These are phyloP conservation scores for Myotis planiceps DNA, from an alignment of 2,797 vertebrate species.

Conservation along the genomic window DNA sequence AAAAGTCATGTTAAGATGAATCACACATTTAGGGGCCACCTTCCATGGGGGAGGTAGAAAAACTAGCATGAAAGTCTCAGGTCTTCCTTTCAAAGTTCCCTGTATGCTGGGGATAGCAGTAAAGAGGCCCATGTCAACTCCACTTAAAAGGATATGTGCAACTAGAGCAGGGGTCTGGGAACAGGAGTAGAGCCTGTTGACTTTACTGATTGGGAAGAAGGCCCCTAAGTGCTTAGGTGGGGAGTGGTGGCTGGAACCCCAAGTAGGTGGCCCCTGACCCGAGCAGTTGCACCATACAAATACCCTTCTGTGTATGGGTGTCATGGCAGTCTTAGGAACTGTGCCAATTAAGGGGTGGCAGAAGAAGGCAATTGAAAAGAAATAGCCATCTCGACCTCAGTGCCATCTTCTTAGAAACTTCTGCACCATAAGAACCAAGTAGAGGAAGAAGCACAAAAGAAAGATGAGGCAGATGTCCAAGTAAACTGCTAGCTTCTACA, in stretches of 20 bases:
- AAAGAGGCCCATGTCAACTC: neutral
- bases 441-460: neutral
- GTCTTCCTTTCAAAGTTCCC: neutral
- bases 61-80: neutral
- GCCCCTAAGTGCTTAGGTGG: neutral
- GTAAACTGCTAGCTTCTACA: neutral
- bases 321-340: neutral
- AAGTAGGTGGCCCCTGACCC: accelerated
- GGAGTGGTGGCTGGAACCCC: neutral
- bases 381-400: neutral
- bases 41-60: neutral
- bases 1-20: neutral
- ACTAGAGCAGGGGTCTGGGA: neutral
- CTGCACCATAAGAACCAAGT: neutral
- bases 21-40: neutral
- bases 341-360: neutral
- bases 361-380: neutral
- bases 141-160: neutral
- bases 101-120: neutral
- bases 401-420: neutral
- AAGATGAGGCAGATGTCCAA: neutral
- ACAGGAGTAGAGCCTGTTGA: neutral
- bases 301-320: neutral
- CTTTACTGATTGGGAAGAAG: neutral
- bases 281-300: neutral